These are phyloP conservation scores for Miniopterus natalensis DNA, from an alignment of 2,113 vertebrate species.

Conservation along the genomic window DNA sequence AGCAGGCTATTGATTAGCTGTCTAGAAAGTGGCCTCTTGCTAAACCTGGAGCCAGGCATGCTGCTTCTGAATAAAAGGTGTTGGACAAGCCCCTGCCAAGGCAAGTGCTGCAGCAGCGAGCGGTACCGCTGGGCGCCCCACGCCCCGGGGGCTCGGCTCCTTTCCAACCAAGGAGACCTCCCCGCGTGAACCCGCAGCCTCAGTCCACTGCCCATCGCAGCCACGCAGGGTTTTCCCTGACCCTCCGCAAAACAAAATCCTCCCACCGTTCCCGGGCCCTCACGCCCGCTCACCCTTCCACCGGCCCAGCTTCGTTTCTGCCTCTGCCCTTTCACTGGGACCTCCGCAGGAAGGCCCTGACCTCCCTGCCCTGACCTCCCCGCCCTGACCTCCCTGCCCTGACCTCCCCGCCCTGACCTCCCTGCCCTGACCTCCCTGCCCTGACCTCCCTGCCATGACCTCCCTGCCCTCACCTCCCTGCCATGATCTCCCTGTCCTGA, in stretches of 20 bases:
- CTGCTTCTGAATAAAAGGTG: constrained; percentile 60
- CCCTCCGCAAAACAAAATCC: neutral
- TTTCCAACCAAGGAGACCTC: neutral
- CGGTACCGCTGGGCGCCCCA: accelerated
- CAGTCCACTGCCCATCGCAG: neutral
- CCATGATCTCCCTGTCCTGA: too few species aligned
- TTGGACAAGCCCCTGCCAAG: neutral
- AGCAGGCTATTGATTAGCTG: constrained; percentile 85
- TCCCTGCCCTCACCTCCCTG: too few species aligned
- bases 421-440: too few species aligned
- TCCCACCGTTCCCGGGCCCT: too few species aligned
- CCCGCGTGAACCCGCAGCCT: neutral
- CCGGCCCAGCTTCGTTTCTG: neutral
- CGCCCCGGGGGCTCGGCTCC: neutral
- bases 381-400: too few species aligned
- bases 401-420: too few species aligned
- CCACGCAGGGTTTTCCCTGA: neutral
- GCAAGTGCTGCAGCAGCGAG: neutral
- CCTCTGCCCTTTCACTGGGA: neutral
- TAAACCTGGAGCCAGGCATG: constrained; percentile 61
- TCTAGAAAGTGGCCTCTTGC: constrained; percentile 75
- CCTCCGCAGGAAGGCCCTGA: neutral
- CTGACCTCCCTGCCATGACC: too few species aligned
- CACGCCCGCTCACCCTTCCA: neutral
- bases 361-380: too few species aligned